These are phyloP conservation scores for Scylla paramamosain DNA, from an alignment of 1,140 invertebrate genomes.

Conservation along the genomic window DNA sequence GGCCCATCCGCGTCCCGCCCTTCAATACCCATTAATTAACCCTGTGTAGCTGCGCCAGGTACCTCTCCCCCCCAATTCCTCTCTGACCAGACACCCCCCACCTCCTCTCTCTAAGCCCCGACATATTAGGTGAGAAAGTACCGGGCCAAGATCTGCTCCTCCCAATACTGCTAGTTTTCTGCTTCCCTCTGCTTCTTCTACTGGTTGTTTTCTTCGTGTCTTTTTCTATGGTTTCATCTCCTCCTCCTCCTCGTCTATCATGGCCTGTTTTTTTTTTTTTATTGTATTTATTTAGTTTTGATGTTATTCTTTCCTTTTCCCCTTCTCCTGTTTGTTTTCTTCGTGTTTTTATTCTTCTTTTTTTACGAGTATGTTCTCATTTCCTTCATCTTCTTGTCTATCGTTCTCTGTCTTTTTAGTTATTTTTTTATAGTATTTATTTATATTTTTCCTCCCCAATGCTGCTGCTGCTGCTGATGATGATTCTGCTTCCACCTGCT, in stretches of 20 bases:
- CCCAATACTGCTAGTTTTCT: background rate
- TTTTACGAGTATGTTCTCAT: too few species aligned
- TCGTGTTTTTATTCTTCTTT: too few species aligned
- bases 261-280: too few species aligned
- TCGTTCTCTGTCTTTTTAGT: too few species aligned
- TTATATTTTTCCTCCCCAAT: too few species aligned
- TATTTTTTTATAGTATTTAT: too few species aligned
- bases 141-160: background rate
- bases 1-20: background rate
- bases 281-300: too few species aligned
- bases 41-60: background rate
- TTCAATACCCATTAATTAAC: background rate
- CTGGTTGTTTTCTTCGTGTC: background rate
- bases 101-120: background rate
- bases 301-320: background rate
- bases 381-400: too few species aligned
- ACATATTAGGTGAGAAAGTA: slow-evolving; percentile 23
- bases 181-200: background rate
- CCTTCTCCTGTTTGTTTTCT: background rate
- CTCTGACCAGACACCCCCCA: too few species aligned
- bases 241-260: background rate
- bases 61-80: background rate
- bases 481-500: background rate
- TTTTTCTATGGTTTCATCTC: background rate
- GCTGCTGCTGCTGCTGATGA: background rate